A percentile compares a stretch with the other conserved stretches of the same genome.
Conservation (phyloP, 2,888 invertebrate genomes). For the Cyclophora punctaria region DNA sequence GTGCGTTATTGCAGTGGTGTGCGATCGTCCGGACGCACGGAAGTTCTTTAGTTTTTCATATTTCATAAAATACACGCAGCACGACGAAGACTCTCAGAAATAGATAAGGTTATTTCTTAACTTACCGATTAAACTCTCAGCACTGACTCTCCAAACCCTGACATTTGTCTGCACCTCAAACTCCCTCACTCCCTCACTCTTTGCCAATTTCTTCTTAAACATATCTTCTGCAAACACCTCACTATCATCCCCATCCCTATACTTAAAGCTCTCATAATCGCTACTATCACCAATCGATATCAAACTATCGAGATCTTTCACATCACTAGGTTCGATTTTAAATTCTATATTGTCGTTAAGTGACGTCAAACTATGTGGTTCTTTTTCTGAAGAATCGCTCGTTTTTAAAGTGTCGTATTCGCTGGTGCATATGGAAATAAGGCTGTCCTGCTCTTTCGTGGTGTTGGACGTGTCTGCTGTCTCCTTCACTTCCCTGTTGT, state of each 20-base stretch:
- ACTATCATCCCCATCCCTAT: slow-evolving; percentile 69
- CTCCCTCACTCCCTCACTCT: slow-evolving; percentile 40
- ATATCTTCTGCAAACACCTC: slow-evolving; percentile 59
- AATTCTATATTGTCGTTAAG: slow-evolving; percentile 36
- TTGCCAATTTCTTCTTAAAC: slow-evolving; percentile 60
- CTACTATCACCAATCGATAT: slow-evolving; percentile 80
- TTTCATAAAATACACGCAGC: no score
- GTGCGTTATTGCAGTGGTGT: no score
- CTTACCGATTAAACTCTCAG: slow-evolving; percentile 61
- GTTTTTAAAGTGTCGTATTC: slow-evolving; percentile 53
- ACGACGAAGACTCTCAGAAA: no score
- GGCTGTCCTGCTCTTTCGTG: slow-evolving; percentile 58
- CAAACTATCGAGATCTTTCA: slow-evolving; percentile 67
- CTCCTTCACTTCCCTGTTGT: slow-evolving; percentile 55
- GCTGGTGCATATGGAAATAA: slow-evolving; percentile 58
- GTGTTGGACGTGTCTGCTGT: slow-evolving; percentile 29
- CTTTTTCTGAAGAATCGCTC: slow-evolving; percentile 42
- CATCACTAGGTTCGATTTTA: slow-evolving; percentile 25
- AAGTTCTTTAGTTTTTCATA: no score
- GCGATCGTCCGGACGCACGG: no score
- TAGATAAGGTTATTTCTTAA: neutral
- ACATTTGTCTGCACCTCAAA: slow-evolving; percentile 42
- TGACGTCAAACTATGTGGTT: slow-evolving; percentile 52
- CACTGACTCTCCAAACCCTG: slow-evolving; percentile 53
- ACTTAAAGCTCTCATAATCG: slow-evolving; percentile 79